A percentile compares a stretch with the other conserved stretches of the same genome.
phyloP scores from a whole-genome alignment of 2,888 invertebrate genomes.

The Thecocarcelia acutangulata region DNA sequence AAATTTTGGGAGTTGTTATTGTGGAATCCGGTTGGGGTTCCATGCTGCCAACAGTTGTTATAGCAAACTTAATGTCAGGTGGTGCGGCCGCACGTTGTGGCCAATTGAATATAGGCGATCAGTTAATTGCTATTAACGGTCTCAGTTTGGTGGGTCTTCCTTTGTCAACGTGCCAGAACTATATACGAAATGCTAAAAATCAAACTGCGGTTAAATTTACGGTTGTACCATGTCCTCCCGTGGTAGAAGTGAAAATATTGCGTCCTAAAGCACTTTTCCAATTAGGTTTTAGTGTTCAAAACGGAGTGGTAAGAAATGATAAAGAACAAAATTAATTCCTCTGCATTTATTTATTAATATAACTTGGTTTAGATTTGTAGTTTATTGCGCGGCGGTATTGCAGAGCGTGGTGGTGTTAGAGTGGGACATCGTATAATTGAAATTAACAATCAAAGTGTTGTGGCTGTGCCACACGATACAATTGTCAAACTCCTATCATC shows the following conservation, averaged over 20 bases:
- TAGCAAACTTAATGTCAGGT: slow-evolving; percentile 97
- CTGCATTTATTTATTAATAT: slow-evolving; percentile 9
- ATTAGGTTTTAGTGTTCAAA: slow-evolving; percentile 99
- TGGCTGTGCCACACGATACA: slow-evolving; percentile 99
- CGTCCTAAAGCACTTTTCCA: slow-evolving; percentile 99
- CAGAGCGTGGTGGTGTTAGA: slow-evolving; percentile 98
- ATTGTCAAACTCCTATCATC: slow-evolving; percentile 99
- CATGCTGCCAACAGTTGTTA: slow-evolving; percentile 99
- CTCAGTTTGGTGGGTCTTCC: slow-evolving; percentile 98
- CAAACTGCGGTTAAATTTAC: slow-evolving; percentile 99
- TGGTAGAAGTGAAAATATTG: slow-evolving; percentile 99
- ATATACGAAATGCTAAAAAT: slow-evolving; percentile 99
- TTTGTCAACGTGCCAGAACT: slow-evolving; percentile 98
- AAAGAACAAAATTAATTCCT: not conserved
- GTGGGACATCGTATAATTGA: slow-evolving; percentile 99
- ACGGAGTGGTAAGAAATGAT: slow-evolving; percentile 91
- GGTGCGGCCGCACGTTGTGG: slow-evolving; percentile 99
- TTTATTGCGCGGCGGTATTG: slow-evolving; percentile 97
- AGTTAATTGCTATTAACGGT: slow-evolving; percentile 99
- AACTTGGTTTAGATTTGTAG: slow-evolving; percentile 92
- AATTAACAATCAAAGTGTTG: slow-evolving; percentile 99
- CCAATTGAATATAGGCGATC: slow-evolving; percentile 99
- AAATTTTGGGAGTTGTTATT: slow-evolving; percentile 98
- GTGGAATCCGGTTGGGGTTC: slow-evolving; percentile 99
- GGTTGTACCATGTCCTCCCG: slow-evolving; percentile 99